These are phyloP conservation scores for Ophraella communa DNA, from an alignment of 2,888 invertebrate genomes.

Conservation along the genomic window DNA sequence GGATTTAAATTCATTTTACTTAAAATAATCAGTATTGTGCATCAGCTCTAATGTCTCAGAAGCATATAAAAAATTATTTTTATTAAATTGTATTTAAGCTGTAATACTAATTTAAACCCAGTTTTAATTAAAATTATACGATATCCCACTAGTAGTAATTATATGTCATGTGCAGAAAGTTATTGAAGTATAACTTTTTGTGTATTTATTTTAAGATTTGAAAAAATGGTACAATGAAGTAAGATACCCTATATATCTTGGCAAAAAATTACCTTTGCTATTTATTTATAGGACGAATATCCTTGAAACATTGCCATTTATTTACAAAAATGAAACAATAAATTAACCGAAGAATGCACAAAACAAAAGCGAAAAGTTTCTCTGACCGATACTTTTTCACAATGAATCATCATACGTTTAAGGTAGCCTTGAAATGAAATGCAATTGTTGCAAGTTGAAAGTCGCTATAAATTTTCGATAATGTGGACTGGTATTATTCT, in stretches of 20 bases:
- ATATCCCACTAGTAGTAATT: no score
- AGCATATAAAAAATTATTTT: no score
- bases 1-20: no score
- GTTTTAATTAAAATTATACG: no score
- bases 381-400: conserved; percentile 28
- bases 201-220: background rate
- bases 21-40: no score
- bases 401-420: conserved; percentile 29
- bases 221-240: background rate
- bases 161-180: no score
- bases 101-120: no score
- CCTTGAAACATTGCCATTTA: background rate
- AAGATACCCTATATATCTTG: background rate
- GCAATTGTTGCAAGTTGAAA: conserved; percentile 28
- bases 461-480: conserved; percentile 31
- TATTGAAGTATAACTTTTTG: no score
- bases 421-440: conserved; percentile 29
- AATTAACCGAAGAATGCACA: conserved; percentile 18
- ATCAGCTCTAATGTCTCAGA: no score
- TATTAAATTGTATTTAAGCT: no score
- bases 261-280: background rate
- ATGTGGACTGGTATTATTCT: conserved; percentile 29
- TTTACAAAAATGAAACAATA: conserved; percentile 1
- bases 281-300: background rate
- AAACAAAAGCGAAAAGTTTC: conserved; percentile 16